Evolutionary conservation across 2,797 vertebrate species (phyloP), one percentile per base, ranked within the genome.

Genomic region (Anguilla marmorata): DNA sequence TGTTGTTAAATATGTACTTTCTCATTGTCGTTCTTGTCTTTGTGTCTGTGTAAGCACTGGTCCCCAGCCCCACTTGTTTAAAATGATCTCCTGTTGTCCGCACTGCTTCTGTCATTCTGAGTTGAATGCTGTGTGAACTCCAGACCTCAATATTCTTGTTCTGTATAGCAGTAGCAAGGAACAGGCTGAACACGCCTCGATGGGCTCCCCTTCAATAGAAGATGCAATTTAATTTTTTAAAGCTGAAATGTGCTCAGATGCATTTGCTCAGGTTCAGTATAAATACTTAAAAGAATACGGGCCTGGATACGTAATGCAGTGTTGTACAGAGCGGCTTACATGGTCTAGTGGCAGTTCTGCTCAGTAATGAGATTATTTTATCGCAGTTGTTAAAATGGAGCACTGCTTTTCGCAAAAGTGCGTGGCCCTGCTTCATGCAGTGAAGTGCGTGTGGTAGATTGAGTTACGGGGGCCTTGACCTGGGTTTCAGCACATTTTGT

Each of bases 101-200:
- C 33, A 14, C 74, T 41, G 30, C 30, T 41, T 45, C 33, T 76
- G 74, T 76, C 33, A 41, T 16, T 41, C 2, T 1, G 8, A 19
- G 79, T n/a, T 82, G 41, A 82, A 14, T 24, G 41, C 79, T 82
- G 79, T 9, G 16, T 82, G 41, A 82, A 50, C 79, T 50, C 79
- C 21, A n/a, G 45, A 50, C 8, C 79, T 50, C 41, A 82, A 50
- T 82, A 21, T 37, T 79, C 33, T 79, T 37, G 11, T 21, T 50
- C 45, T 50, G 7, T 82, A n/a, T 82, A n/a, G 4, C 45, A 82
- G 41, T 50, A n/a, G 45, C 79, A 82, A 82, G 45, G 41, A 24
- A 21, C 14, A 45, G 33, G 7, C 19, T 21, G 33, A 80, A 82
- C 16, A 50, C 2, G 45, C 1, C 21, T 3, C 8, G 21, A n/a